Evolutionary conservation across 2,113 vertebrate species (phyloP), one percentile per base, ranked within the genome.

Genomic region (Mugil cephalus): DNA sequence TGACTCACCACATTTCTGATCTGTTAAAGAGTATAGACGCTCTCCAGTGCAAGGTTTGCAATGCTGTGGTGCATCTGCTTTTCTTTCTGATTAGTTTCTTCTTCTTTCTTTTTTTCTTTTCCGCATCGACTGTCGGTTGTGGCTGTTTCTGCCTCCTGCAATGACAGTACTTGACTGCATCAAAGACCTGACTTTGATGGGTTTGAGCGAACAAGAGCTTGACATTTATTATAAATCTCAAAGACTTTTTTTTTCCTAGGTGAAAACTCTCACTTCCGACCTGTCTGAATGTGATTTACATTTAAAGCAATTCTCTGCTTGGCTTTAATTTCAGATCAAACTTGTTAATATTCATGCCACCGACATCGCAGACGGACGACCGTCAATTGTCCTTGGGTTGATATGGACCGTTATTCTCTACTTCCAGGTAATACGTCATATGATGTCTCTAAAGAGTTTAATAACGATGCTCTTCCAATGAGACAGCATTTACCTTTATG

Each of bases 301-400:
- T 43, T 43, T 9, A 7, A 8, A 71, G 34, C 75, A 71, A 77
- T 51, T 10, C 6, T 59, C 34, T 30, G 1, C 11, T 56, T 54
- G 40, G 24, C 68, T 84, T 92, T 73, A 42, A 45, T 38, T 83
- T 59, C 92, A 99, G 98, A 99, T 99, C 88, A 99, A 99, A 75
- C 91, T 99, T 56, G 98, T 99, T 71, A 99, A 99, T 92, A 99
- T 99, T 84, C 98, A 99, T 78, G 95, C 96, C 67, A 99, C 97
- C 5, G 97, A 99, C 84, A 98, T 99, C 73, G 98, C 96, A 53
- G 97, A 99, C 79, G 98, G 98, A 15, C 95, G 95, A 15, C 98
- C 97, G 8, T 96, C 98, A 2, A 99, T 99, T 71, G 96, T 99
- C 30, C 97, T 99, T 4, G 98, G 98, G 7, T 89, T 99, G 88